Percentiles rank a stretch among this genome's conserved stretches.
Conservation (phyloP, 2,113 vertebrate genomes). For the Melanerpes formicivorus region DNA sequence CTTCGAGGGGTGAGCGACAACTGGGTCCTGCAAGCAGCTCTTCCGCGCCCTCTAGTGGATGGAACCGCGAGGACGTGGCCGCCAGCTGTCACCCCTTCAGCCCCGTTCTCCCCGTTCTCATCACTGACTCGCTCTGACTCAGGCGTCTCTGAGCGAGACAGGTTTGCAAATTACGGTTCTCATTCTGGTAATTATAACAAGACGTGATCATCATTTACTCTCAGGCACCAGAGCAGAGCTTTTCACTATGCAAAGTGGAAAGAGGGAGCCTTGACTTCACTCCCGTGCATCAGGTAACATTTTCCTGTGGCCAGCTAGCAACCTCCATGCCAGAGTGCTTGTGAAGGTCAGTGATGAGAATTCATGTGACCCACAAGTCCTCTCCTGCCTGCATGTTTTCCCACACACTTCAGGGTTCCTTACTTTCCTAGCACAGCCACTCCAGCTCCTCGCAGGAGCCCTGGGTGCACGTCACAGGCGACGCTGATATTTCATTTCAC, state of each 20-base stretch:
- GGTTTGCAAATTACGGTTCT: neutral
- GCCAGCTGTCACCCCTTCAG: neutral
- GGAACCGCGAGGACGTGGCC: neutral
- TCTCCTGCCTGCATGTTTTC: neutral
- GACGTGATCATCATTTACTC: neutral
- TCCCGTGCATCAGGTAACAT: neutral
- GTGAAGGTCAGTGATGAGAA: neutral
- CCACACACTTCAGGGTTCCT: neutral
- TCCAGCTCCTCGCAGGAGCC: neutral
- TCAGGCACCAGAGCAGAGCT: neutral
- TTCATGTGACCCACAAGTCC: neutral
- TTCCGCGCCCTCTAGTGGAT: conserved; percentile 69
- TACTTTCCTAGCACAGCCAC: neutral
- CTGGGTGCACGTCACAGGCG: neutral
- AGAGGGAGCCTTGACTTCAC: neutral
- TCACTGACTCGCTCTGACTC: neutral
- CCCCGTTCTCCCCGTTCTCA: neutral
- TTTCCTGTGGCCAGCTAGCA: neutral
- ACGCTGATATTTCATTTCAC: conserved; percentile 14
- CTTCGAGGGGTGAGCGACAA: neutral
- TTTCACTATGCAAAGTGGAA: neutral
- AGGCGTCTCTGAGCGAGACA: neutral
- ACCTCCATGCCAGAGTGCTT: neutral
- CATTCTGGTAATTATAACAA: neutral
- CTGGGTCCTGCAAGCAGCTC: neutral